A percentile compares a stretch with the other conserved stretches of the same genome.
These are phyloP conservation scores for Alaudala cheleensis DNA, from an alignment of 2,113 vertebrate species.

Conservation along the genomic window DNA sequence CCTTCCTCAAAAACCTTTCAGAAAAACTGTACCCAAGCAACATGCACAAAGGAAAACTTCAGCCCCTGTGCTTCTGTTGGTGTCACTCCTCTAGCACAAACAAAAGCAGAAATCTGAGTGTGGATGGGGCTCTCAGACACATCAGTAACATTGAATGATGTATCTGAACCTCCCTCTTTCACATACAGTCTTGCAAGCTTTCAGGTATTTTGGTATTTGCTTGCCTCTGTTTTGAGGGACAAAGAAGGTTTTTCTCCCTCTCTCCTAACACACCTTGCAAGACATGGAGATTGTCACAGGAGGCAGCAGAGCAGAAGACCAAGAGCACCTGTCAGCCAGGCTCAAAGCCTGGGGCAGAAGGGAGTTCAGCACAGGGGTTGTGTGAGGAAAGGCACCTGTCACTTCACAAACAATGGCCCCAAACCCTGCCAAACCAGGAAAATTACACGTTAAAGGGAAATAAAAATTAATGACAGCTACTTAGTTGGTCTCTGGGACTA, in stretches of 20 bases:
- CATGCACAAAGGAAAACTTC: not conserved
- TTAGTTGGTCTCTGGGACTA: not conserved
- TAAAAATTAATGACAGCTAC: not conserved
- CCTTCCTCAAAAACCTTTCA: not conserved
- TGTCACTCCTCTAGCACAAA: not conserved
- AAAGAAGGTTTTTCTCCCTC: not conserved
- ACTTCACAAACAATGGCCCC: not conserved
- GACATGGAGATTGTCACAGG: not conserved
- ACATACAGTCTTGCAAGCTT: not conserved
- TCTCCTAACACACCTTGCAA: not conserved
- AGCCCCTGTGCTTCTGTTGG: not conserved
- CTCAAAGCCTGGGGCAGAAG: not conserved
- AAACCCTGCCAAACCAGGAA: not conserved
- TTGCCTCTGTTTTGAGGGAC: not conserved
- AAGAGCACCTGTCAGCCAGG: not conserved
- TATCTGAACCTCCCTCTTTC: not conserved
- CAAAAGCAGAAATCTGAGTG: not conserved
- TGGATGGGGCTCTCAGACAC: not conserved
- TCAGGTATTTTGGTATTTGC: not conserved
- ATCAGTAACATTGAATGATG: not conserved
- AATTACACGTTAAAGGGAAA: not conserved
- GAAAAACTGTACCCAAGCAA: not conserved
- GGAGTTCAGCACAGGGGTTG: not conserved
- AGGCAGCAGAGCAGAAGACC: not conserved
- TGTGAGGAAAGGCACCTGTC: fast-evolving